A percentile compares a stretch with the other conserved stretches of the same genome.
Evolutionary conservation across 2,888 invertebrate genomes (phyloP).

Genomic region (Drosophila pseudotakahashii): DNA sequence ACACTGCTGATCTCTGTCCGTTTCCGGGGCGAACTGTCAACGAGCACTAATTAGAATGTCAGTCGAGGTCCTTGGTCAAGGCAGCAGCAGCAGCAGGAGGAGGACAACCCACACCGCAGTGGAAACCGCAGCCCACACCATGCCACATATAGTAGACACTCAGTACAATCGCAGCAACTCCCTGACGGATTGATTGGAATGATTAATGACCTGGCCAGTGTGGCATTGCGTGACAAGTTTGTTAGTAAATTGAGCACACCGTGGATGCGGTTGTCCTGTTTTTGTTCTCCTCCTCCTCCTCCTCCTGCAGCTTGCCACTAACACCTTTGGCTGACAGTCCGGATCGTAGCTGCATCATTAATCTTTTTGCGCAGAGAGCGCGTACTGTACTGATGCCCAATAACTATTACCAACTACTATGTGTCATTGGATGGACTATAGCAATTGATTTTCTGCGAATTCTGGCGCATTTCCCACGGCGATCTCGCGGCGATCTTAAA

Average conservation of each 20-base stretch:
- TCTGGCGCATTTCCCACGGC: conserved; percentile 60
- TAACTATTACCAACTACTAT: not conserved
- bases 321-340: conserved; percentile 44
- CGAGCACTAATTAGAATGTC: conserved; percentile 72
- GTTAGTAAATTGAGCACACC: conserved; percentile 70
- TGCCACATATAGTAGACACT: not conserved
- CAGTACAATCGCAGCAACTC: conserved; percentile 9
- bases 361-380: conserved; percentile 15
- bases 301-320: conserved; percentile 53
- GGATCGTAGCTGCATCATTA: conserved; percentile 42
- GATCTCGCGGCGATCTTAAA: conserved; percentile 62
- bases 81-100: conserved; percentile 1
- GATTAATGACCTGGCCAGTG: conserved; percentile 58
- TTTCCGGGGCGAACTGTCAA: conserved; percentile 55
- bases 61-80: conserved; percentile 43
- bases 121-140: not conserved
- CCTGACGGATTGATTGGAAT: conserved; percentile 72
- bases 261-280: conserved; percentile 40
- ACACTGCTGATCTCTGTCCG: conserved; percentile 10
- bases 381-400: conserved; percentile 5
- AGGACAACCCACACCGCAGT: conserved; percentile 21
- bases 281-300: not conserved
- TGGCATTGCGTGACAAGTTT: conserved; percentile 78
- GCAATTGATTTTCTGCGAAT: not conserved
- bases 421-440: not conserved